Evolutionary conservation across 2,113 vertebrate species (phyloP).

Genomic region (Cephalopterus ornatus): DNA sequence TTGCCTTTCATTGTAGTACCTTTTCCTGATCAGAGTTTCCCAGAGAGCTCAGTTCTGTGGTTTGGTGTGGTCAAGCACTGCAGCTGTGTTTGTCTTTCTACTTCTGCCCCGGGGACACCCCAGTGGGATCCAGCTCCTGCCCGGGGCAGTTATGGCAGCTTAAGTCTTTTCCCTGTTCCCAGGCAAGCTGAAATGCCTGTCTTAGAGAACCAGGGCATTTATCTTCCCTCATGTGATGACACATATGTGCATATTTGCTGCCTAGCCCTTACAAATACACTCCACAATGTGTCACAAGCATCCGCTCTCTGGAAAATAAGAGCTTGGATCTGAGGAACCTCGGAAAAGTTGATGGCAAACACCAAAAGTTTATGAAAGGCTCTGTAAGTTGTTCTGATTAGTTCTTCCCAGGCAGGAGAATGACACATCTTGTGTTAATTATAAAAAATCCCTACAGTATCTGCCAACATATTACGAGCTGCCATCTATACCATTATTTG

Average conservation of each 20-base stretch:
- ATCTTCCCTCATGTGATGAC: neutral
- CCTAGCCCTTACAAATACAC: neutral
- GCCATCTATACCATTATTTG: neutral
- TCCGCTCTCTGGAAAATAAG: neutral
- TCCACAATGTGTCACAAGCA: neutral
- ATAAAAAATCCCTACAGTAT: neutral
- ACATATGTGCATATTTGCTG: neutral
- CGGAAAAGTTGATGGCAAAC: neutral
- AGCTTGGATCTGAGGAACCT: neutral
- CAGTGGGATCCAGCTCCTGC: neutral
- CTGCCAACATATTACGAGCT: neutral
- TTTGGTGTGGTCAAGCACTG: neutral
- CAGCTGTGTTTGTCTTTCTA: neutral
- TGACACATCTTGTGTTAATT: neutral
- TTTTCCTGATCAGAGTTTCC: neutral
- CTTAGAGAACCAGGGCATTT: neutral
- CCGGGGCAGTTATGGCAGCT: neutral
- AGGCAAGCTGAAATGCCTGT: neutral
- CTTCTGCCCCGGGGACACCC: neutral
- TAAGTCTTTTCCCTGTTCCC: neutral
- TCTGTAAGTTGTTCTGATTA: neutral
- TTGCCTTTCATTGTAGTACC: neutral
- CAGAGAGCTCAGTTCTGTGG: neutral
- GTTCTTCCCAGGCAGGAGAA: neutral
- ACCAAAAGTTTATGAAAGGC: neutral